Percentiles rank a stretch among this genome's conserved stretches.
phyloP scores from a whole-genome alignment of 2,113 vertebrate species.

The Corydoras sp. region DNA sequence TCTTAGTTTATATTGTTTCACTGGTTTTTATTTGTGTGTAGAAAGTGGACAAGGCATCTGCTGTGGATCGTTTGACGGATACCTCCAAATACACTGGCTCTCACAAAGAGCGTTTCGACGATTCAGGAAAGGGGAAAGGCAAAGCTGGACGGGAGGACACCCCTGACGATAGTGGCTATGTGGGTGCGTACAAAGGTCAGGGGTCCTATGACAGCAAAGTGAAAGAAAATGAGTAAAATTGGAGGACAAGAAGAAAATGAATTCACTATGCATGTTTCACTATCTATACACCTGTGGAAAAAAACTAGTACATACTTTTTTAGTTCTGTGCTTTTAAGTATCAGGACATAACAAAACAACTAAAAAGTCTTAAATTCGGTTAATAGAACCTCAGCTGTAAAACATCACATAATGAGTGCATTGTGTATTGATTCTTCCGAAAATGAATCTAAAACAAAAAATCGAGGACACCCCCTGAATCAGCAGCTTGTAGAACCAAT shows the following conservation, averaged over 20 bases:
- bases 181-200: slow-evolving; percentile 75
- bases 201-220: slow-evolving; percentile 75
- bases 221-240: slow-evolving; percentile 50
- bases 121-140: slow-evolving; percentile 77
- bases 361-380: too few relatives aligned
- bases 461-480: too few relatives aligned
- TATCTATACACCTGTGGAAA: background rate
- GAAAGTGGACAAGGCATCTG: slow-evolving; percentile 70
- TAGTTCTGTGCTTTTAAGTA: too few relatives aligned
- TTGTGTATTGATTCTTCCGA: too few relatives aligned
- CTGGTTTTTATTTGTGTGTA: slow-evolving; percentile 42
- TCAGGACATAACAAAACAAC: too few relatives aligned
- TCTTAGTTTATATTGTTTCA: slow-evolving; percentile 1
- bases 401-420: too few relatives aligned
- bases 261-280: slow-evolving; percentile 16
- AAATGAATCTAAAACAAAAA: too few relatives aligned
- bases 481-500: too few relatives aligned
- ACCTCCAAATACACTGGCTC: slow-evolving; percentile 74
- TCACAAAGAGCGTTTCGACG: slow-evolving; percentile 84
- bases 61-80: slow-evolving; percentile 76
- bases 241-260: background rate
- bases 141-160: slow-evolving; percentile 66
- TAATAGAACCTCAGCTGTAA: too few relatives aligned
- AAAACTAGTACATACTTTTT: background rate
- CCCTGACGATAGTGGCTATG: slow-evolving; percentile 68